Conservation (phyloP, 2,797 vertebrate species). For the Diplodus sargus region DNA sequence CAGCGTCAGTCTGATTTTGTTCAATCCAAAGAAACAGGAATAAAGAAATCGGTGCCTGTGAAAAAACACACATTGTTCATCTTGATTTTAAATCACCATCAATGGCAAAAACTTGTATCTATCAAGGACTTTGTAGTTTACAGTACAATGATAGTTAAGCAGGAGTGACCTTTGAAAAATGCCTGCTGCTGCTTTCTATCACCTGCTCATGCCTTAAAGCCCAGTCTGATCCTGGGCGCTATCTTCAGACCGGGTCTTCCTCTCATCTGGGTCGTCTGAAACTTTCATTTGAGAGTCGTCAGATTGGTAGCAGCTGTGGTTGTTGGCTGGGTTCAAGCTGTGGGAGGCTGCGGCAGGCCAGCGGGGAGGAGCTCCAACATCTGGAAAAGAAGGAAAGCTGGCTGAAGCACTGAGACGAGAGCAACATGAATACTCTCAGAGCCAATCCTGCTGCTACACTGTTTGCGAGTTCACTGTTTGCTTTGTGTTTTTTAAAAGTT, state of each 20-base stretch:
- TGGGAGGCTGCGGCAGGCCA: slow-evolving; percentile 71
- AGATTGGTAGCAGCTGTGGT: slow-evolving; percentile 84
- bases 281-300: slow-evolving; percentile 55
- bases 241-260: slow-evolving; percentile 55
- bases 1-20: slow-evolving; percentile 10
- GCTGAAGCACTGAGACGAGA: slow-evolving; percentile 56
- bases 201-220: slow-evolving; percentile 34
- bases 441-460: slow-evolving; percentile 37
- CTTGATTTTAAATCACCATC: neutral
- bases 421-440: slow-evolving; percentile 54
- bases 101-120: neutral
- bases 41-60: slow-evolving; percentile 7
- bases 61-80: neutral
- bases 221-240: slow-evolving; percentile 40
- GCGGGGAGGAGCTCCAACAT: slow-evolving; percentile 80
- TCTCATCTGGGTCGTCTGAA: slow-evolving; percentile 60
- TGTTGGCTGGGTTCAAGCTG: slow-evolving; percentile 68
- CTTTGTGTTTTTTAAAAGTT: slow-evolving; percentile 3
- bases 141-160: neutral
- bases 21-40: slow-evolving; percentile 36
- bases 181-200: neutral
- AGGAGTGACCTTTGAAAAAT: neutral
- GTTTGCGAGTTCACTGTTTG: slow-evolving; percentile 21
- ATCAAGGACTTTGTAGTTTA: neutral
- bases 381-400: slow-evolving; percentile 80